Conservation (phyloP, 1,140 invertebrate species). For the Procambarus clarkii region DNA sequence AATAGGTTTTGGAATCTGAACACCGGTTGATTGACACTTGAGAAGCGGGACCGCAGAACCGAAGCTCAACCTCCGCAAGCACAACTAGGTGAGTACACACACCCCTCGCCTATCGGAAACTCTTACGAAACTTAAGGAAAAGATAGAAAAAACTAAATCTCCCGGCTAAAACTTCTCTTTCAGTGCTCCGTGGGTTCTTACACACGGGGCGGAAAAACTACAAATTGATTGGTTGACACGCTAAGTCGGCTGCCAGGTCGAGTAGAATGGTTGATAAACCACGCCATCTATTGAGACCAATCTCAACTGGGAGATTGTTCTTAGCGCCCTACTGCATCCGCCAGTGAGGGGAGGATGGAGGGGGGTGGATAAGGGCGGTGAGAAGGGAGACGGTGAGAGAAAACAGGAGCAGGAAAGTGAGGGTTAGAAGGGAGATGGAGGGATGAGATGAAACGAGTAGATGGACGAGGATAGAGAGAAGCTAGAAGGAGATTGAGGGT, state of each 20-base stretch:
- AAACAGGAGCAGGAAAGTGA: neutral
- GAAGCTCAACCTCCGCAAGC: too few species aligned
- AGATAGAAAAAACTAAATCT: neutral
- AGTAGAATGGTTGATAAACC: constrained; percentile 52
- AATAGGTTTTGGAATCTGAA: too few species aligned
- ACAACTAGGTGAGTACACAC: too few species aligned
- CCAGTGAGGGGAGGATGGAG: neutral
- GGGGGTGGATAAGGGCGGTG: neutral
- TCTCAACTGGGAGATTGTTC: constrained; percentile 23
- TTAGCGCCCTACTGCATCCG: constrained; percentile 12
- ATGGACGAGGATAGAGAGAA: too few species aligned
- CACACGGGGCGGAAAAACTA: constrained; percentile 24
- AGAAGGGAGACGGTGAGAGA: neutral
- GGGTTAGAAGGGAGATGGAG: neutral
- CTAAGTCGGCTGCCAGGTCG: constrained; percentile 49
- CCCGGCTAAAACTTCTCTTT: constrained; percentile 3
- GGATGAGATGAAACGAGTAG: neutral
- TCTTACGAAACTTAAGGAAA: neutral
- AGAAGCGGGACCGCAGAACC: too few species aligned
- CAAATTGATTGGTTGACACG: constrained; percentile 66
- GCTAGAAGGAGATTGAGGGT: neutral
- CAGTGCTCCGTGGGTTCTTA: neutral
- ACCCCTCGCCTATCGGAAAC: neutral
- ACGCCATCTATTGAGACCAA: constrained; percentile 39
- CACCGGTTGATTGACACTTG: too few species aligned